phyloP scores from a whole-genome alignment of 1,140 invertebrate species.

The Pristionchus pacificus region DNA sequence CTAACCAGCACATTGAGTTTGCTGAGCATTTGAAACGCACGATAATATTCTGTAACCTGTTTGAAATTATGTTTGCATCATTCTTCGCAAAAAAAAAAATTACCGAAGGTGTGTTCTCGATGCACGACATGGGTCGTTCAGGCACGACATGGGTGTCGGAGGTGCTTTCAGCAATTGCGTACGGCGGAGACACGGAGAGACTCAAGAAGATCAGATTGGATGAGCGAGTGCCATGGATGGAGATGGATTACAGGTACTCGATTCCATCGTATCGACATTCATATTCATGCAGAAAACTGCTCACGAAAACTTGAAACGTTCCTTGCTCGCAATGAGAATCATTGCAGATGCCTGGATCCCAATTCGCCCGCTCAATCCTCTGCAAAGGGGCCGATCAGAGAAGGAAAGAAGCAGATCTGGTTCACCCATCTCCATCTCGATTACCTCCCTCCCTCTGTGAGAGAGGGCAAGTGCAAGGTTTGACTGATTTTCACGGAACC shows the following conservation, averaged over 20 bases:
- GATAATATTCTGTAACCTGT: no score
- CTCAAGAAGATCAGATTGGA: slow-evolving; percentile 38
- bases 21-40: no score
- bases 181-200: slow-evolving; percentile 38
- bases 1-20: no score
- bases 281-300: no score
- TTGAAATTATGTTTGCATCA: no score
- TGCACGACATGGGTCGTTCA: no score
- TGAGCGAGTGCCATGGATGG: slow-evolving; percentile 38
- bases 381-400: background rate
- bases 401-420: slow-evolving; percentile 26
- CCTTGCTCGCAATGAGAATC: slow-evolving; percentile 43
- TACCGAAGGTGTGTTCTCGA: no score
- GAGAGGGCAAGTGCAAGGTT: slow-evolving; percentile 66
- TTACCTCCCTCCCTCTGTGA: slow-evolving; percentile 65
- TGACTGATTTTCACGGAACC: slow-evolving; percentile 59
- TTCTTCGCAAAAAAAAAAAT: no score
- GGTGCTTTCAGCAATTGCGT: slow-evolving; percentile 35
- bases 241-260: slow-evolving; percentile 34
- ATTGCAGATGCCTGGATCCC: slow-evolving; percentile 23
- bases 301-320: no score
- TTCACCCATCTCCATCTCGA: slow-evolving; percentile 72
- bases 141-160: slow-evolving; percentile 43
- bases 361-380: background rate
- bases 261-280: no score